A percentile compares a stretch with the other conserved stretches of the same genome.
Conservation (phyloP, 2,797 vertebrate genomes). For the Gallinago solitaria region DNA sequence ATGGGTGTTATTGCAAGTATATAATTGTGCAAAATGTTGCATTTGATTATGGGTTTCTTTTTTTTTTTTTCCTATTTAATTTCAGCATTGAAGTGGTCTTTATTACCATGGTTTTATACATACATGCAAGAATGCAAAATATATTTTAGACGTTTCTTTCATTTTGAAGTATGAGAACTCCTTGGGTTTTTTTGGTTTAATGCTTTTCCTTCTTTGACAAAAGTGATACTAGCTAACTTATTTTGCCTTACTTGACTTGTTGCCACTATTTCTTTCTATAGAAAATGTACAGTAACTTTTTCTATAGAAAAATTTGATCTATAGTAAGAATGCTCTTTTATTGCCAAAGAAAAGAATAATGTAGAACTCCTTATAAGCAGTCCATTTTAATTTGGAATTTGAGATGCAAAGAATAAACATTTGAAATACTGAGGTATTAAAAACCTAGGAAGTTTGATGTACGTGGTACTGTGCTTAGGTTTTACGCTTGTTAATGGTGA, state of each 20-base stretch:
- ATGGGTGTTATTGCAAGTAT: not conserved
- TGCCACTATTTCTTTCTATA: not conserved
- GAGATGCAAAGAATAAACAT: not conserved
- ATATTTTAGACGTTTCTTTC: not conserved
- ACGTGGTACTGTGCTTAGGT: not conserved
- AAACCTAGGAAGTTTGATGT: not conserved
- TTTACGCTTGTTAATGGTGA: not conserved
- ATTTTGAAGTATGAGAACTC: not conserved
- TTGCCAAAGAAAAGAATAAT: not conserved
- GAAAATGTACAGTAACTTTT: not conserved
- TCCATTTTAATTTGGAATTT: not conserved
- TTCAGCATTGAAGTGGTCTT: not conserved
- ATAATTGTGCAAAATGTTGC: not conserved
- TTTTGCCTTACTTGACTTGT: not conserved
- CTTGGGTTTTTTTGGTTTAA: not conserved
- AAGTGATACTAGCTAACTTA: not conserved
- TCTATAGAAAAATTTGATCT: not conserved
- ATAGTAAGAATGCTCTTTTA: not conserved
- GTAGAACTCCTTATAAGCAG: not conserved
- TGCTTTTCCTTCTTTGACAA: not conserved
- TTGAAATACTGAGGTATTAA: not conserved
- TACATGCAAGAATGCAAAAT: not conserved
- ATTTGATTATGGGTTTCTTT: not conserved
- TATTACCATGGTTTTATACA: not conserved
- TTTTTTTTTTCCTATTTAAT: not conserved